Evolutionary conservation across 2,113 vertebrate species (phyloP), one percentile per base, ranked within the genome.

Genomic region (Malurus cyaneus): DNA sequence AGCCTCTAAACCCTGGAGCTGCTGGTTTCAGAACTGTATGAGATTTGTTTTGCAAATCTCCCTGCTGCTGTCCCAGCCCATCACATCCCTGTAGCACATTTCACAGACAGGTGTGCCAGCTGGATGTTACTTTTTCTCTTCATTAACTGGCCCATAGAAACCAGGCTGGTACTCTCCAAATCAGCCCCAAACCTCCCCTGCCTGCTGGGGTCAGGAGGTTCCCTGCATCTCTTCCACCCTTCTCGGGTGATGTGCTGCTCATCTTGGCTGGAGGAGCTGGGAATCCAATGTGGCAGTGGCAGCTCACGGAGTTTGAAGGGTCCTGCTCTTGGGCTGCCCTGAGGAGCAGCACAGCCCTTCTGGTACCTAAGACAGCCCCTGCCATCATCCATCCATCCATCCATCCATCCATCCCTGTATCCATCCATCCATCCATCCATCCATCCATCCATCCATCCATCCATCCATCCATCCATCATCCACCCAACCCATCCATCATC

Each of bases 231-330:
- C 46, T n/a, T 61, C 15, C 13, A 4, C 21, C 49, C 54, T 53
- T 25, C 23, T 0, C 32, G 41, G 52, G 3, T 7, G 25, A 15
- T 32, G 44, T 19, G 73, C 60, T 13, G 17, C 73, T 13, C 73
- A 5, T 44, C 32, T 8, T 17, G 2, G 5, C 47, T 14, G 53
- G 29, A 50, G 18, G 7, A 44, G 53, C 49, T 47, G 42, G 36
- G 47, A 67, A 77, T 26, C 3, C 3, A 2, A 12, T 0, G 5
- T 3, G 11, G 5, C 26, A 23, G 49, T 3, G 32, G 64, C 69
- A 50, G 36, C 12, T 36, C 25, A 1, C 1, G 5, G 36, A 1
- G 50, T 47, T 2, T 36, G 66, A 9, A 41, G 36, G 20, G 1
- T 9, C 32, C 21, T 64, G 73, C 19, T 41, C 64, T 24, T 9